Evolutionary conservation across 1,140 invertebrate species (phyloP).

Genomic region (Papilio helenus): DNA sequence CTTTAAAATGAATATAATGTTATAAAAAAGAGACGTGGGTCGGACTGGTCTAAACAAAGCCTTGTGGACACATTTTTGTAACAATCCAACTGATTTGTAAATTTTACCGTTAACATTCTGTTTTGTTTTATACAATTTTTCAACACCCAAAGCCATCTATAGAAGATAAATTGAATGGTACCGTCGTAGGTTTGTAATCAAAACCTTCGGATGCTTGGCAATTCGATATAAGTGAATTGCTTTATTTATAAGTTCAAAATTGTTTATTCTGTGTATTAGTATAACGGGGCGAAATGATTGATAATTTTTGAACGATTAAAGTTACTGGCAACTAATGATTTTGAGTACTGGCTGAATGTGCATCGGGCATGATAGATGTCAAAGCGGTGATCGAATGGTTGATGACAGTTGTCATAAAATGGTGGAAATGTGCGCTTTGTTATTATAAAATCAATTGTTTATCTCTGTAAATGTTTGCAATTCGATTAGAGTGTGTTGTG

Average conservation of each 20-base stretch:
- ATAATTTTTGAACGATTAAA: no score
- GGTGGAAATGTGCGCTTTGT: no score
- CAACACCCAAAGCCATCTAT: not conserved
- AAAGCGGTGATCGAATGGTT: no score
- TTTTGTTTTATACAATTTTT: not conserved
- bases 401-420: no score
- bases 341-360: no score
- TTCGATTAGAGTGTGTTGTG: no score
- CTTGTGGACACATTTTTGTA: conserved; percentile 16
- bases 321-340: no score
- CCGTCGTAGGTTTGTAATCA: not conserved
- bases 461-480: no score
- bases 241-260: not conserved
- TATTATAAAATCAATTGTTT: no score
- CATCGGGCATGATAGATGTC: no score
- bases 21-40: conserved; percentile 23
- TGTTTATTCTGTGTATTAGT: not conserved
- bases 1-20: conserved; percentile 28
- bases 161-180: not conserved
- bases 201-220: no score
- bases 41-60: conserved; percentile 24
- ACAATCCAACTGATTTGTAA: conserved; percentile 8
- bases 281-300: no score
- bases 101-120: not conserved
- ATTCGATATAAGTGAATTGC: not conserved